phyloP scores from a whole-genome alignment of 2,797 vertebrate species.

The Enteromius viviparus region DNA sequence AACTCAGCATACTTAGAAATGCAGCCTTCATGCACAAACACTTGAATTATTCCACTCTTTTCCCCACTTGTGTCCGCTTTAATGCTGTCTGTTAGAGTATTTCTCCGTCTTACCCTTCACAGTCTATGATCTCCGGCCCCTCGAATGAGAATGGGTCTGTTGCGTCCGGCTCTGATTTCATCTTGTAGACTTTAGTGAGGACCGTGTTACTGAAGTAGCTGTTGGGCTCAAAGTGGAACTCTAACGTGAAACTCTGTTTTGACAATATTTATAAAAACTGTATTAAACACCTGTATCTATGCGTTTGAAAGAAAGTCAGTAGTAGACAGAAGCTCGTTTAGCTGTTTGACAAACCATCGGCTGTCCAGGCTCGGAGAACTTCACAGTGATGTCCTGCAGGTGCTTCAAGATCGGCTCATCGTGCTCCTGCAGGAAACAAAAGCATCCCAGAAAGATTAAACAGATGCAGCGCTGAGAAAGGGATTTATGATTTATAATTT shows the following conservation, averaged over 20 bases:
- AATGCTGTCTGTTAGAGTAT: background rate
- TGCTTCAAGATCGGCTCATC: constrained; percentile 96
- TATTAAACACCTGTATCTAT: background rate
- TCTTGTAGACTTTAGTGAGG: constrained; percentile 97
- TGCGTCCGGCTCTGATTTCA: constrained; percentile 94
- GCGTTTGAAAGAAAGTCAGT: background rate
- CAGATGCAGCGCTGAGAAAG: too few relatives aligned
- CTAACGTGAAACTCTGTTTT: constrained; percentile 92
- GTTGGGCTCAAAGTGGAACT: constrained; percentile 96
- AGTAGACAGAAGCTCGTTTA: background rate
- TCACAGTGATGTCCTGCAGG: constrained; percentile 94
- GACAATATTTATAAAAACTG: background rate
- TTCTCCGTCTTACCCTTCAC: constrained; percentile 87
- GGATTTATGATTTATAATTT: too few relatives aligned
- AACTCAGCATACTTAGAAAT: background rate
- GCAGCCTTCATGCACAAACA: too few relatives aligned
- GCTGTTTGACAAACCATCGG: constrained; percentile 87
- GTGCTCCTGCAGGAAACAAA: constrained; percentile 80
- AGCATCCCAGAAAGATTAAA: background rate
- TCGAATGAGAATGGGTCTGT: constrained; percentile 97
- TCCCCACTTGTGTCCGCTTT: background rate
- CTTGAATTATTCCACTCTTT: too few relatives aligned
- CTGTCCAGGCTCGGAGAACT: constrained; percentile 91
- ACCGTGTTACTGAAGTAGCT: constrained; percentile 92
- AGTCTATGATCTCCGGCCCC: constrained; percentile 96